Percentiles rank a stretch among this genome's conserved stretches.
Conservation (phyloP, 2,113 vertebrate species). For the Ameiurus melas region DNA sequence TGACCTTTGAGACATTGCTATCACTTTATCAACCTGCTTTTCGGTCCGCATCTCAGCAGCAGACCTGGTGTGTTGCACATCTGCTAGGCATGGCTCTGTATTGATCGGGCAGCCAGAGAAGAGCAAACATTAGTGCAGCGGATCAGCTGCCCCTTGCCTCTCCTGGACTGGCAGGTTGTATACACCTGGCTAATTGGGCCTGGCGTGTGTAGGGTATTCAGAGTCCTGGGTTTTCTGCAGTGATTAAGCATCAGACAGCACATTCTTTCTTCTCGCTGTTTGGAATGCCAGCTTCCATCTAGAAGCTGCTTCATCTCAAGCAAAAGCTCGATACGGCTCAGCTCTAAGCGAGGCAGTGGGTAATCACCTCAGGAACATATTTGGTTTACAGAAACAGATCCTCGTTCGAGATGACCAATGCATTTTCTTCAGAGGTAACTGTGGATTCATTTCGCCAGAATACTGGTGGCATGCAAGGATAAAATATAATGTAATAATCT, state of each 20-base stretch:
- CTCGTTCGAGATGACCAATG: conserved; percentile 18
- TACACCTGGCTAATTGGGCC: conserved; percentile 68
- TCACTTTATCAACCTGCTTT: neutral
- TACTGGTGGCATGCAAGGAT: neutral
- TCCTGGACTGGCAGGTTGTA: conserved; percentile 56
- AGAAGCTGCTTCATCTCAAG: conserved; percentile 57
- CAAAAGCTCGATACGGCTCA: conserved; percentile 14
- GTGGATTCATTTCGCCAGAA: neutral
- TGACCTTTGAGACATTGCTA: neutral
- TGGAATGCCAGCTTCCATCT: conserved; percentile 60
- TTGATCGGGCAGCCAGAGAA: conserved; percentile 59
- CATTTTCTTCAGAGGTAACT: neutral
- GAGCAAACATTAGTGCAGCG: conserved; percentile 57
- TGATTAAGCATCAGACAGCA: conserved; percentile 65
- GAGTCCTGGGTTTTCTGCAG: conserved; percentile 63
- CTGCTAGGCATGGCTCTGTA: conserved; percentile 25
- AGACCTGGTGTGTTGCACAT: conserved; percentile 1
- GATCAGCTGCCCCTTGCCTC: conserved; percentile 52
- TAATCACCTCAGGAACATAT: conserved; percentile 55
- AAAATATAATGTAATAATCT: neutral
- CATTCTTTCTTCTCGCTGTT: conserved; percentile 52
- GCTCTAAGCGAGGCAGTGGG: conserved; percentile 37
- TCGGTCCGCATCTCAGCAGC: neutral
- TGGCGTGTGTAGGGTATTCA: conserved; percentile 60
- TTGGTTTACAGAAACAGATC: conserved; percentile 30